Evolutionary conservation across 2,888 invertebrate genomes (phyloP), one percentile per base, ranked within the genome.

Genomic region (Patella depressa): DNA sequence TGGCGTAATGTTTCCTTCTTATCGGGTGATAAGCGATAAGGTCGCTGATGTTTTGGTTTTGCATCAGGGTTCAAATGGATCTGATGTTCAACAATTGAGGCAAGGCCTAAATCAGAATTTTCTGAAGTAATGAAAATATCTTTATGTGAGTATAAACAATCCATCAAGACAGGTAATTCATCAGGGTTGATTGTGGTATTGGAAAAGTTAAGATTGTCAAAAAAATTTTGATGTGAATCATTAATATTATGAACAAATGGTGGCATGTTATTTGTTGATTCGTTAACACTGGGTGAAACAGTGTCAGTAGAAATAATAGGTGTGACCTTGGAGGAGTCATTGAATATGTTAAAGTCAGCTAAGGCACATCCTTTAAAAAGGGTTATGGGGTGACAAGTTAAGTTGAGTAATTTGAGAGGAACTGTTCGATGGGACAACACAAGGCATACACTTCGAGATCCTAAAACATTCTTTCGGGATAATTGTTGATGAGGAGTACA

Each of bases 11-110:
- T 72, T 79, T 77, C 77, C 9, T 57, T n/a, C 71, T 80, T 80
- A 15, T 80, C 75, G 9, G 80, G 80, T 19, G 78, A 29, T 15
- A 80, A 74, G 11, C 77, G 72, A 34, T 80, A 78, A 7, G 80
- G 75, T 71, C 65, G 65, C 65, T 65, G 65, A 12, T 19, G 65
- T 65, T 65, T 65, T 9, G 65, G 65, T 19, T 65, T 65, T 11
- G 24, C n/a, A 19, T 65, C 65, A 19, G 65, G 65, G 2, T 24
- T n/a, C 24, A 65, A 65, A 9, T 59, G 65, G 24, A 65, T 65
- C 12, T 65, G n/a, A 65, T 65, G 65, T 19, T n/a, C 24, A 65
- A 65, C 65, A 65, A 65, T 24, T 65, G 65, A 65, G n/a, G 65
- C 24, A 19, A 19, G 65, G 12, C 65, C 65, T 19, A 65, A 11